A percentile compares a stretch with the other conserved stretches of the same genome.
Conservation (phyloP, 2,113 vertebrate genomes). For the Perognathus longimembris region DNA sequence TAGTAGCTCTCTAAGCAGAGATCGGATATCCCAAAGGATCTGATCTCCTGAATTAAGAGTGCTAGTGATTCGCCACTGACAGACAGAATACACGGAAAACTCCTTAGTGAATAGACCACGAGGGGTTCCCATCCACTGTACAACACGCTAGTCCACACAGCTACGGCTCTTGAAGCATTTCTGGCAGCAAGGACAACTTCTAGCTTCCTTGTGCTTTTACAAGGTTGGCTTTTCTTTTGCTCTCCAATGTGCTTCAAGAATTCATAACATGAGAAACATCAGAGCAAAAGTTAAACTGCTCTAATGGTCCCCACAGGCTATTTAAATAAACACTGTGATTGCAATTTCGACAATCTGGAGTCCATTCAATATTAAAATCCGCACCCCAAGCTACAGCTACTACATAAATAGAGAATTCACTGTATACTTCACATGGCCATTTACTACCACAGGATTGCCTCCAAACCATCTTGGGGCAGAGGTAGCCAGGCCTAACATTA, state of each 20-base stretch:
- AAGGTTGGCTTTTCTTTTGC: constrained; percentile 77
- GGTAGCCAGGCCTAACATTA: constrained; percentile 74
- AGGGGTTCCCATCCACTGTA: constrained; percentile 77
- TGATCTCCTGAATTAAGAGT: constrained; percentile 61
- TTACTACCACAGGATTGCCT: constrained; percentile 75
- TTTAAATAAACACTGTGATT: constrained; percentile 86
- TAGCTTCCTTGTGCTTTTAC: constrained; percentile 78
- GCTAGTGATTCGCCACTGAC: not conserved
- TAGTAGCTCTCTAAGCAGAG: constrained; percentile 54
- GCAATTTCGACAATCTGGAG: constrained; percentile 88
- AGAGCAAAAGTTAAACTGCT: constrained; percentile 86
- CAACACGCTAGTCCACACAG: constrained; percentile 72
- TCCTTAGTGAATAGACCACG: constrained; percentile 74
- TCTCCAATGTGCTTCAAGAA: constrained; percentile 74
- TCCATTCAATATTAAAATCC: constrained; percentile 85
- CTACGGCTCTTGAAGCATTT: constrained; percentile 78
- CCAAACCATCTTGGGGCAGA: constrained; percentile 81
- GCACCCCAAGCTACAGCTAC: constrained; percentile 80
- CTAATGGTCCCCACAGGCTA: constrained; percentile 82
- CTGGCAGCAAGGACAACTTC: constrained; percentile 72
- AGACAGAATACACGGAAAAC: constrained; percentile 73
- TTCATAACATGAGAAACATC: constrained; percentile 81
- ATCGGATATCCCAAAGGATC: constrained; percentile 55
- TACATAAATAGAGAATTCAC: constrained; percentile 86
- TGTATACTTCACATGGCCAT: constrained; percentile 80